Evolutionary conservation across 2,113 vertebrate genomes (phyloP), one percentile per base, ranked within the genome.

Genomic region (Triplophysa siluroides): DNA sequence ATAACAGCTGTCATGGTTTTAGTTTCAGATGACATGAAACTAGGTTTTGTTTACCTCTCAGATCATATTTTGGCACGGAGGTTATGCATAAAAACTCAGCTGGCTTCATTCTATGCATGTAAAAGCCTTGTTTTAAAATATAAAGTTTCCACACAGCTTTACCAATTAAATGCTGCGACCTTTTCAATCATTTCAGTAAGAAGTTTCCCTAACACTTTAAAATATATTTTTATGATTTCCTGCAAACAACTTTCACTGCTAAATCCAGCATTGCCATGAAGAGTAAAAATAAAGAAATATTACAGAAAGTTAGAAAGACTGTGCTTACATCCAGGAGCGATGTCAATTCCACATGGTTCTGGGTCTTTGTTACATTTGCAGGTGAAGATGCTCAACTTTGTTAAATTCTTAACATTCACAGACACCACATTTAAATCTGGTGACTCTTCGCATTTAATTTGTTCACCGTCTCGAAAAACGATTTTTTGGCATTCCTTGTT

Each of bases 331-430:
- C 92, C 93, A 33, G 85, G 70, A 7, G 26, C 41, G 69, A 94
- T 86, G 85, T 94, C 93, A 0, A 90, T 52, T 78, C 93, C 93
- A 79, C 93, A 94, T n/a, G 87, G 77, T 14, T 90, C 89, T 19
- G 7, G 10, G 16, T 24, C 0, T 3, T 9, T 23, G 0, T 13
- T 3, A 52, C 90, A 91, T 0, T 14, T 11, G 64, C 93, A 94
- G 82, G 88, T 88, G 81, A 81, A 91, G 0, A 88, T 91, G n/a
- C 19, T 83, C 45, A 76, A 62, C 23, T 74, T 24, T 21, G 80
- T 86, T 54, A 92, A 86, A 58, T 91, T 89, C 1, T 11, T 2
- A 62, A 93, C 85, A 43, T 0, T 82, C 78, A 1, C 86, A 12
- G 90, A 92, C 0, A 86, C 23, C 9, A 7, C 1, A 0, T 58